phyloP scores from a whole-genome alignment of 2,797 vertebrate species.

The Urocyon cinereoargenteus region DNA sequence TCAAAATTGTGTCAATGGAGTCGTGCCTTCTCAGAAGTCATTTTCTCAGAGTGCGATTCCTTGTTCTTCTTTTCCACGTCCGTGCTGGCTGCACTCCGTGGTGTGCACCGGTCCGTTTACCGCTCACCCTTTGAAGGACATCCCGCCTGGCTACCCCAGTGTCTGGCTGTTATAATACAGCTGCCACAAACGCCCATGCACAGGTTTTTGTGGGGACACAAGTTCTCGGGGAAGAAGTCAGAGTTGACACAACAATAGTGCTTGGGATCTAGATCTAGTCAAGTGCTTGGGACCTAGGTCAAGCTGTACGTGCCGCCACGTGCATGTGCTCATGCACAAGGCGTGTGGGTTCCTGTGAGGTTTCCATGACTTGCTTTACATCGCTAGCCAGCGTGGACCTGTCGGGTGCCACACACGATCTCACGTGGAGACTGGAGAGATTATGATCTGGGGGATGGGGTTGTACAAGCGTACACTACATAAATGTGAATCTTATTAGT shows the following conservation, averaged over 20 bases:
- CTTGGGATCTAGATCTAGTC: too few relatives aligned
- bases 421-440: neutral
- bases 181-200: neutral
- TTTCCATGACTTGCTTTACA: neutral
- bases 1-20: neutral
- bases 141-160: too few relatives aligned
- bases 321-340: too few relatives aligned
- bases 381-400: too few relatives aligned
- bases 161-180: neutral
- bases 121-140: neutral
- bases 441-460: neutral
- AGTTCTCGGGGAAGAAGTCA: neutral
- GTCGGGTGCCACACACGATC: neutral
- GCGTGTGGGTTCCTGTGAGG: neutral
- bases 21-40: neutral
- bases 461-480: neutral
- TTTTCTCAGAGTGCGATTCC: neutral
- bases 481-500: neutral
- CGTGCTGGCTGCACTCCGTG: rapidly evolving
- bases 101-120: neutral
- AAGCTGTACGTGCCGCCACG: neutral
- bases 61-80: neutral
- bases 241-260: neutral
- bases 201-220: neutral
- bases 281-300: too few relatives aligned